Evolutionary conservation across 2,113 vertebrate genomes (phyloP).

Genomic region (Protobothrops mucrosquamatus): DNA sequence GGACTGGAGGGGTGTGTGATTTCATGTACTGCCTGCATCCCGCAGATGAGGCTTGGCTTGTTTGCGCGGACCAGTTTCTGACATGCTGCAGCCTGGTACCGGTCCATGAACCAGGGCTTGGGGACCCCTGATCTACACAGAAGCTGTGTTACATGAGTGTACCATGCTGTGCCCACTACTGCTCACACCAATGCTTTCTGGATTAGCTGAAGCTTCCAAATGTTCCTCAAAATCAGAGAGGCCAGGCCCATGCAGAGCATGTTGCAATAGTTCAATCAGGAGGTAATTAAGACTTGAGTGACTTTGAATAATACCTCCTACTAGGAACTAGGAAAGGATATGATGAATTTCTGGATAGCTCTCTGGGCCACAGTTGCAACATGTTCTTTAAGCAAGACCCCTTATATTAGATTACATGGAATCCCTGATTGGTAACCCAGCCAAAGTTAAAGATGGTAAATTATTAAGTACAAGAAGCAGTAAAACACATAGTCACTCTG

Average conservation of each 20-base stretch:
- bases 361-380: background rate
- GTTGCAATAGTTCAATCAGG: background rate
- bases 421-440: background rate
- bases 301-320: background rate
- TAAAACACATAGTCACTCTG: background rate
- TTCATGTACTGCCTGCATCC: too few species aligned
- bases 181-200: background rate
- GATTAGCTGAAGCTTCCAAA: background rate
- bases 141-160: background rate
- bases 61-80: too few species aligned
- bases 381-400: background rate
- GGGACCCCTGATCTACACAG: background rate
- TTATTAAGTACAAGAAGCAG: background rate
- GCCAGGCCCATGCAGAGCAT: background rate
- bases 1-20: too few species aligned
- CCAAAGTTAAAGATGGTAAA: background rate
- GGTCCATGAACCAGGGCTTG: too few species aligned
- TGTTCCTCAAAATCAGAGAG: background rate
- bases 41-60: too few species aligned
- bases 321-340: background rate
- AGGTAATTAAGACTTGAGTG: background rate
- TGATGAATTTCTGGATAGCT: background rate
- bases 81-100: too few species aligned
- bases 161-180: background rate
- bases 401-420: background rate